Evolutionary conservation across 2,888 invertebrate species (phyloP).

Genomic region (Rotaria macrura): DNA sequence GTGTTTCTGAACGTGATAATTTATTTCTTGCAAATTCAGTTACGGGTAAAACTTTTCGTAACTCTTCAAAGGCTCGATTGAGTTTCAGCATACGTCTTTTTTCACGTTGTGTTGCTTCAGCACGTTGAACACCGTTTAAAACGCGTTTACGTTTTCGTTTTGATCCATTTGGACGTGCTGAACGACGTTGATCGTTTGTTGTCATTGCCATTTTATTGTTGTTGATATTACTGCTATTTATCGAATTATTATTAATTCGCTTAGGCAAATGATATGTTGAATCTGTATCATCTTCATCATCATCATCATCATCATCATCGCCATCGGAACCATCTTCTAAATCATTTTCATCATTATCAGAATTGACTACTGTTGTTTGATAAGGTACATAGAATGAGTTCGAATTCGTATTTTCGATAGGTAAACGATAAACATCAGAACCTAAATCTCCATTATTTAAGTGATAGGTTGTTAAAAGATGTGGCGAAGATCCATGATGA

Average conservation of each 20-base stretch:
- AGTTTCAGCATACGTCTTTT: constrained; percentile 33
- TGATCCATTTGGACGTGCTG: not conserved
- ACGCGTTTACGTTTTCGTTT: constrained; percentile 33
- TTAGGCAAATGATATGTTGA: not conserved
- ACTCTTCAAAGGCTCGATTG: constrained; percentile 32
- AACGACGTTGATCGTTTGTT: not conserved
- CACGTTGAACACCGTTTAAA: constrained; percentile 31
- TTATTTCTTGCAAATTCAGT: constrained; percentile 31
- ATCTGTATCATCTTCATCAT: not conserved
- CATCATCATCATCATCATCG: not conserved
- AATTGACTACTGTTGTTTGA: not conserved
- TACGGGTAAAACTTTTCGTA: constrained; percentile 33
- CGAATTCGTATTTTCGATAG: not conserved
- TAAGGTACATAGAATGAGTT: not conserved
- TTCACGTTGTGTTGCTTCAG: constrained; percentile 33
- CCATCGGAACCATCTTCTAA: not conserved
- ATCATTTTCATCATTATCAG: constrained; percentile 20
- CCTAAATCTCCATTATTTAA: not conserved
- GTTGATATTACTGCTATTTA: not conserved
- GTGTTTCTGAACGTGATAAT: constrained; percentile 33
- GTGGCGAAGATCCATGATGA: too few relatives aligned
- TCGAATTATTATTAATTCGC: not conserved
- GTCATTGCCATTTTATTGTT: not conserved
- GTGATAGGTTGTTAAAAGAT: not conserved
- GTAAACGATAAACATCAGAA: not conserved